Evolutionary conservation across 1,140 invertebrate genomes (phyloP).

Genomic region (Lerema accius): DNA sequence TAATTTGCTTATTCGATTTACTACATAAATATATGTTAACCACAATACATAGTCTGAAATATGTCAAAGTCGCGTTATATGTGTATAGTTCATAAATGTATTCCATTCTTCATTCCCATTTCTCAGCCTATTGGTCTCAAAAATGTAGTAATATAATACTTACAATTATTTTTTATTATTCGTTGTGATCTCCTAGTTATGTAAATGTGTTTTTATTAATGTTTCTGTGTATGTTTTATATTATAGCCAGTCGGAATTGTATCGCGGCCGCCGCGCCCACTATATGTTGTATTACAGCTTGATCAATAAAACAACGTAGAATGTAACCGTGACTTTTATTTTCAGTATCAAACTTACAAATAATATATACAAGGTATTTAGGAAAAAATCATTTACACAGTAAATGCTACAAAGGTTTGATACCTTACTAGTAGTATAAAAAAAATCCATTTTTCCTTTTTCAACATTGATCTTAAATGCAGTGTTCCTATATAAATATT

Average conservation of each 20-base stretch:
- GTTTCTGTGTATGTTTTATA: constrained; percentile 13
- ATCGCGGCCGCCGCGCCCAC: background rate
- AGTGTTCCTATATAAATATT: too few species aligned
- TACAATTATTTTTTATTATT: background rate
- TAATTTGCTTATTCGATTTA: constrained; percentile 29
- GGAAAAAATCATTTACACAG: constrained; percentile 45
- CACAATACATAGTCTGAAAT: too few species aligned
- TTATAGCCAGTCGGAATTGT: constrained; percentile 12
- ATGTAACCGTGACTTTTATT: constrained; percentile 28
- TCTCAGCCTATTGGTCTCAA: too few species aligned
- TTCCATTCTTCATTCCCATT: constrained; percentile 1
- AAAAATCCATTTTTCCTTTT: too few species aligned
- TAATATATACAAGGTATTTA: constrained; percentile 17
- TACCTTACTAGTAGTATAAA: too few species aligned
- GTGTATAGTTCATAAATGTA: too few species aligned
- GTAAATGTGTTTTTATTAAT: constrained; percentile 7
- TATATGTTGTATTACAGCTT: constrained; percentile 22
- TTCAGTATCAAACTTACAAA: constrained; percentile 20
- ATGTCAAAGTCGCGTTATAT: too few species aligned
- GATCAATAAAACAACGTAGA: constrained; percentile 32
- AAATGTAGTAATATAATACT: too few species aligned
- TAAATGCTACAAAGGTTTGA: too few species aligned
- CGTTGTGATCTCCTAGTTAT: constrained; percentile 22
- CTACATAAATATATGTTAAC: constrained; percentile 3
- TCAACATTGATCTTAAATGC: too few species aligned